Base-by-base conservation (phyloP, 2,797 vertebrate species). In the Cheirogaleus major region DNA sequence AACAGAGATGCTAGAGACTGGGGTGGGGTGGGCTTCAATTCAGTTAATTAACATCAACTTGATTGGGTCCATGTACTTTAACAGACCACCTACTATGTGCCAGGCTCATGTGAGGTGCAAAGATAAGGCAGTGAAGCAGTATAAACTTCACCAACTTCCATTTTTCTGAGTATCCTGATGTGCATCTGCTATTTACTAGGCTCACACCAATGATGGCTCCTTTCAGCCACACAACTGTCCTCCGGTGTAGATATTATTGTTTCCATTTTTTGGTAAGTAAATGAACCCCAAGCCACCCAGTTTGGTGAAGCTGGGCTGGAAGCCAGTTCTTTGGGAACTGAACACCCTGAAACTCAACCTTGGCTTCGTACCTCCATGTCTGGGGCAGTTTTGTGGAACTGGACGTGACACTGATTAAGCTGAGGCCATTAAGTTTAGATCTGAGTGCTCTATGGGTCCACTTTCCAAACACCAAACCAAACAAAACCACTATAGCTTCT, bases 401-500 rank as follows among this genome's bases (percentile, higher is more conserved):
- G 4, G 81, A 41, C 3, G 3, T n/a, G 70, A 30, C 9, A 45
- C 32, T 67, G 35, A 78, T n/a, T 52, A 91, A 67, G 65, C 43
- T 69, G 32, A 50, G n/a, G 73, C 69, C 59, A 61, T 23, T 27
- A 85, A 59, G 23, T 50, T 63, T 78, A 50, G 89, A 27, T 45
- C 30, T 84, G 65, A 87, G 18, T 0, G 27, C 7, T 8, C 7
- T 43, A 43, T 11, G 14, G 59, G 27, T 52, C 55, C 70, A 48
- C n/a, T 59, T 80, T 79, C 59, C 45, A 50, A 65, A 69, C 89
- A 50, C 52, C 41, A 59, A 91, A 50, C 52, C 41, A 59, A 52
- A 22, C 52, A 0, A 23, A 25, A 59, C 57, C 25, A 59, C 27
- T 14, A 57, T 1, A 4, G 27, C 38, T 84, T 27, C 43, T 35